Evolutionary conservation across 2,113 vertebrate species (phyloP).

Genomic region (Gymnocephalus cernua): DNA sequence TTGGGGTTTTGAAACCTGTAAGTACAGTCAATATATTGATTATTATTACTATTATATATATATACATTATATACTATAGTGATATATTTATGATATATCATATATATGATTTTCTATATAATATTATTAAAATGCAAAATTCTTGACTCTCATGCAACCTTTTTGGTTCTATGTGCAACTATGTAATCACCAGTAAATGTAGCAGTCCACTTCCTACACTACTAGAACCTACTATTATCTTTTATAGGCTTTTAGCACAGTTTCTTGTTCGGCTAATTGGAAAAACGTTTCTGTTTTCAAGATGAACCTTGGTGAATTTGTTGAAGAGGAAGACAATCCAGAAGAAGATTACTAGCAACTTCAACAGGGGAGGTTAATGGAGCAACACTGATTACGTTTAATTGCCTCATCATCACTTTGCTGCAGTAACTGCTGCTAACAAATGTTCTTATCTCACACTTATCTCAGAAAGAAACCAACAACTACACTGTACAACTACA

Average conservation of each 20-base stretch:
- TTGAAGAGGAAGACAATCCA: background rate
- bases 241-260: background rate
- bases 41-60: background rate
- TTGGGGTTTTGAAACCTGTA: constrained; percentile 57
- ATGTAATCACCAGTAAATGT: background rate
- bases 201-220: background rate
- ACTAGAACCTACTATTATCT: background rate
- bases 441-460: background rate
- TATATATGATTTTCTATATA: no score
- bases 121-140: no score
- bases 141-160: no score
- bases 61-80: no score
- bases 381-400: background rate
- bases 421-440: background rate
- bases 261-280: background rate
- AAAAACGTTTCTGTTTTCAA: constrained; percentile 8
- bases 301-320: background rate
- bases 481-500: background rate
- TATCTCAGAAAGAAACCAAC: constrained; percentile 11
- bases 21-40: constrained; percentile 40
- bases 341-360: background rate
- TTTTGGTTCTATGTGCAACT: no score
- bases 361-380: constrained; percentile 1
- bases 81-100: no score
- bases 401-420: background rate